A percentile compares a stretch with the other conserved stretches of the same genome.
phyloP scores from a whole-genome alignment of 2,113 vertebrate species.

The Otocyon megalotis region DNA sequence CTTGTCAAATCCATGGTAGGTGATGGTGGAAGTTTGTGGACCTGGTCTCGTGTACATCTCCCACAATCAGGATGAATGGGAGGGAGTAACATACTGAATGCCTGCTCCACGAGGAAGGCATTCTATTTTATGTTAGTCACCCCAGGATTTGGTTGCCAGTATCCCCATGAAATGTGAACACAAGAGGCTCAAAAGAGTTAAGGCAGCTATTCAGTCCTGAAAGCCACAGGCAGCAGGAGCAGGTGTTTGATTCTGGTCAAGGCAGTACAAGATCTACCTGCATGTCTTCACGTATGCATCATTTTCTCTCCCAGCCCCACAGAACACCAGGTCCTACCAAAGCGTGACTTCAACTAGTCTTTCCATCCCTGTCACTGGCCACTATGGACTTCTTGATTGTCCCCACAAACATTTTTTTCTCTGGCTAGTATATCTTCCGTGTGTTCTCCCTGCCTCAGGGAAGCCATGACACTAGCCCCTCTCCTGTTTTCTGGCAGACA shows the following conservation, averaged over 20 bases:
- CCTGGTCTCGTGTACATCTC: not conserved
- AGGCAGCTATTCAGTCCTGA: not conserved
- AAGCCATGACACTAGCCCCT: not conserved
- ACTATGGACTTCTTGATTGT: fast-evolving
- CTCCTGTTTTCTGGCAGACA: not conserved
- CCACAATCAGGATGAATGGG: not conserved
- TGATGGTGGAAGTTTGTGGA: fast-evolving
- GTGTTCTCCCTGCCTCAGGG: not conserved
- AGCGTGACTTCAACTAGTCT: not conserved
- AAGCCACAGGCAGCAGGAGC: not conserved
- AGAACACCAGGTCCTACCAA: too few species aligned
- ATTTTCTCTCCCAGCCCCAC: not conserved
- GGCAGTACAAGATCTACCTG: not conserved
- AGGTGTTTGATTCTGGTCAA: not conserved
- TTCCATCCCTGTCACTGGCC: not conserved
- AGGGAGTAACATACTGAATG: fast-evolving
- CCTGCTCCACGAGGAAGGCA: not conserved
- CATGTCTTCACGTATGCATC: not conserved
- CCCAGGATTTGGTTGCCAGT: not conserved
- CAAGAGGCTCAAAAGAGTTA: not conserved
- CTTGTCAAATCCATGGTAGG: not conserved
- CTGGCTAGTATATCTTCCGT: fast-evolving
- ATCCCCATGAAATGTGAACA: not conserved
- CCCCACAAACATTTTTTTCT: not conserved
- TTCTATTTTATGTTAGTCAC: not conserved